Conservation (phyloP, 2,797 vertebrate species). For the Harpagifer antarcticus region DNA sequence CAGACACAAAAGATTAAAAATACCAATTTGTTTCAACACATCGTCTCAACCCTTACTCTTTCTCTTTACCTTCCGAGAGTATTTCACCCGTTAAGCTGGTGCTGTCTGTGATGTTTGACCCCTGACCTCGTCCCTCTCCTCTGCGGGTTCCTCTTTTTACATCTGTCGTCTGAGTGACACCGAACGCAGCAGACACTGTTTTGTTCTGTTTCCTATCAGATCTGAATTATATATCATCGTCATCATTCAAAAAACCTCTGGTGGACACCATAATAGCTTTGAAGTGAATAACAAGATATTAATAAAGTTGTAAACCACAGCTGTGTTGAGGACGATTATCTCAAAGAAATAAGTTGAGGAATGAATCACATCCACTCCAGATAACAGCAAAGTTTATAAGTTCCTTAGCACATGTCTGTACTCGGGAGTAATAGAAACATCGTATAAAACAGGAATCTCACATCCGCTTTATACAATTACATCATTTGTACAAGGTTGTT, state of each 20-base stretch:
- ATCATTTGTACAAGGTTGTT: not conserved
- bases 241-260: slow-evolving; percentile 31
- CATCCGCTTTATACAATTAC: slow-evolving; percentile 12
- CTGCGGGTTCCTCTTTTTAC: slow-evolving; percentile 30
- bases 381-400: slow-evolving; percentile 6
- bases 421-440: not conserved
- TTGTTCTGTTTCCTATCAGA: slow-evolving; percentile 47
- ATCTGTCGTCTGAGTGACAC: slow-evolving; percentile 40
- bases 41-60: not conserved
- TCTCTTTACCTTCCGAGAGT: slow-evolving; percentile 4
- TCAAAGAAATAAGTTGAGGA: slow-evolving; percentile 8
- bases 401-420: slow-evolving; percentile 23
- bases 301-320: slow-evolving; percentile 35
- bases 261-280: slow-evolving; percentile 35
- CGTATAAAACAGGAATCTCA: not conserved
- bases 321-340: slow-evolving; percentile 33
- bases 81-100: not conserved
- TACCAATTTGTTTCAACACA: not conserved
- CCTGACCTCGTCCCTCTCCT: slow-evolving; percentile 18
- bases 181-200: slow-evolving; percentile 25
- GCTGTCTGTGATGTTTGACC: slow-evolving; percentile 23
- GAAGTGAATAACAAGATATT: slow-evolving; percentile 46
- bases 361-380: slow-evolving; percentile 1
- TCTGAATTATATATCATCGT: slow-evolving; percentile 69
- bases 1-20: too few species aligned